These are phyloP conservation scores for Xestia c-nigrum DNA, from an alignment of 2,888 invertebrate species.

Conservation along the genomic window DNA sequence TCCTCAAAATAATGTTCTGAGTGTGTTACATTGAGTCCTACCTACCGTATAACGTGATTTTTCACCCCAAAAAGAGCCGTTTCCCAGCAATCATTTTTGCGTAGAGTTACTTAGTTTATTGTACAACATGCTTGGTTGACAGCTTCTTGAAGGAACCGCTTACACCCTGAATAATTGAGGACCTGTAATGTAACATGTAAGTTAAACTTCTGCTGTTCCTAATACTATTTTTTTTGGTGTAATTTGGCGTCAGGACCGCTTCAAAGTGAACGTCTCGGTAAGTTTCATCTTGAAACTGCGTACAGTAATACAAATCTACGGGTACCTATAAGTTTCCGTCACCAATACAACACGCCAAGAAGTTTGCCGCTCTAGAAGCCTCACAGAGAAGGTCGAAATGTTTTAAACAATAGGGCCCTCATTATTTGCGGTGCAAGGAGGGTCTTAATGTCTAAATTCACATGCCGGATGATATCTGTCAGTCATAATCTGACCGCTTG, in stretches of 20 bases:
- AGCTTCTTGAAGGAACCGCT: no score
- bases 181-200: background rate
- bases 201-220: background rate
- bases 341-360: background rate
- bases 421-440: background rate
- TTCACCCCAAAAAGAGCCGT: no score
- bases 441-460: background rate
- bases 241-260: background rate
- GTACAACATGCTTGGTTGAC: no score
- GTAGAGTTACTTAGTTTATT: no score
- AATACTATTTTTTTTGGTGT: background rate
- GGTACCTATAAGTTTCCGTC: background rate
- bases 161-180: background rate
- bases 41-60: no score
- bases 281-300: background rate
- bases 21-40: no score
- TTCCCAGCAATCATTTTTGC: no score
- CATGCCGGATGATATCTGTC: background rate
- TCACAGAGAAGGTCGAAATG: background rate
- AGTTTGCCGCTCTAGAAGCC: background rate
- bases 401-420: background rate
- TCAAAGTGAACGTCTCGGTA: background rate
- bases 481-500: constrained; percentile 4
- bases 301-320: background rate
- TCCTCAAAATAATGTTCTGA: no score